phyloP scores from a whole-genome alignment of 1,140 invertebrate species.

The Trypoxylus dichotomus region DNA sequence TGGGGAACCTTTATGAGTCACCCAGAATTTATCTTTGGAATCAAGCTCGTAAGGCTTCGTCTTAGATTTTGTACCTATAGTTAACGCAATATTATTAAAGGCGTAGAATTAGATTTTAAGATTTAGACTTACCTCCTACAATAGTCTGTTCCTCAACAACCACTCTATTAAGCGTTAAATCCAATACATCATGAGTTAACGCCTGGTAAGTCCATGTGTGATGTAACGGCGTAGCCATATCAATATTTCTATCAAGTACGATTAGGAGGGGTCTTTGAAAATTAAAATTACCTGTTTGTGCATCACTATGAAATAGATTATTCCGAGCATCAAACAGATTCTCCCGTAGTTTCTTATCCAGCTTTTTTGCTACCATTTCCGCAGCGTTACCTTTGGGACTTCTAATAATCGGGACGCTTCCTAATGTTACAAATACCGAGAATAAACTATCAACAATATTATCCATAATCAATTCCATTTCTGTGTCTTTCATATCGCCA shows the following conservation, averaged over 20 bases:
- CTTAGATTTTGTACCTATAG: slow-evolving; percentile 66
- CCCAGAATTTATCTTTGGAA: slow-evolving; percentile 89
- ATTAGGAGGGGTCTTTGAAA: slow-evolving; percentile 93
- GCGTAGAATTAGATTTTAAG: neutral
- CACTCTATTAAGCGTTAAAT: slow-evolving; percentile 86
- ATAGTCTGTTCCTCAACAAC: slow-evolving; percentile 75
- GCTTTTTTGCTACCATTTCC: slow-evolving; percentile 95
- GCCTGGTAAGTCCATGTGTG: slow-evolving; percentile 99
- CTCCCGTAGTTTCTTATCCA: slow-evolving; percentile 96
- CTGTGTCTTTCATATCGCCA: slow-evolving; percentile 91
- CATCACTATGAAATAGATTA: slow-evolving; percentile 90
- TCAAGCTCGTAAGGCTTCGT: slow-evolving; percentile 91
- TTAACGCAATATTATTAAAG: neutral
- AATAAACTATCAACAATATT: slow-evolving; percentile 95
- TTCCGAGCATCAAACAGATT: slow-evolving; percentile 96
- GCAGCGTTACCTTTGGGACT: slow-evolving; percentile 96
- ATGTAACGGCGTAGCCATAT: slow-evolving; percentile 96
- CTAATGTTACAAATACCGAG: slow-evolving; percentile 94
- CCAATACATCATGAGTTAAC: slow-evolving; percentile 91
- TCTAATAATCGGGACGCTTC: slow-evolving; percentile 93
- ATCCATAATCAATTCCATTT: slow-evolving; percentile 95
- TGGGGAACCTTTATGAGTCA: slow-evolving; percentile 90
- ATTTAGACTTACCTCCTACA: slow-evolving; percentile 42
- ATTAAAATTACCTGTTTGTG: slow-evolving; percentile 76
- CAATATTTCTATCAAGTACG: slow-evolving; percentile 91